Percentiles rank a stretch among this genome's conserved stretches.
These are phyloP conservation scores for Cotesia vestalis DNA, from an alignment of 1,140 invertebrate species.

Conservation along the genomic window DNA sequence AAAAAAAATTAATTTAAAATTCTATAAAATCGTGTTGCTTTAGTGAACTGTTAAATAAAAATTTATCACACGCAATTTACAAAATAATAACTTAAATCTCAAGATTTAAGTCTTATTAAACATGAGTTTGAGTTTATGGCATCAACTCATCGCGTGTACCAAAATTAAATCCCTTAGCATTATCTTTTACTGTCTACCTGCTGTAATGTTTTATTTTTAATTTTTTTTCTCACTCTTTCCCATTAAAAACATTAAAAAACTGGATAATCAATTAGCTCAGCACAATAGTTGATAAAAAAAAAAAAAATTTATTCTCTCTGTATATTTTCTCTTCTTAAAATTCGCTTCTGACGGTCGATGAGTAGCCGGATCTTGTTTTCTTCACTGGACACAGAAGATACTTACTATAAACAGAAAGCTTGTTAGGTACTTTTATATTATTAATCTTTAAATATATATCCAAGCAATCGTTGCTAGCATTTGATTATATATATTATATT, in stretches of 20 bases:
- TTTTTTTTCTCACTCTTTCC: neutral
- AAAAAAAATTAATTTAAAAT: neutral
- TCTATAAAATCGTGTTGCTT: slow-evolving; percentile 1
- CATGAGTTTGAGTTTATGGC: slow-evolving; percentile 10
- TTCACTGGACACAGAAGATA: slow-evolving; percentile 63
- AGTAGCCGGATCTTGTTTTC: slow-evolving; percentile 62
- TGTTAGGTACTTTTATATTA: slow-evolving; percentile 57
- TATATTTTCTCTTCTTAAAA: slow-evolving; percentile 55
- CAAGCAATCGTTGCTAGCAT: slow-evolving; percentile 2
- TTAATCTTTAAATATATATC: slow-evolving; percentile 24
- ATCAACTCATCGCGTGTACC: neutral
- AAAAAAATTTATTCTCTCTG: slow-evolving; percentile 53
- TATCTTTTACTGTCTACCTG: neutral
- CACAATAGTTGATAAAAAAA: slow-evolving; percentile 26
- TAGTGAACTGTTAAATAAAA: neutral
- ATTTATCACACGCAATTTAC: slow-evolving; percentile 11
- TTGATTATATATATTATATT: neutral
- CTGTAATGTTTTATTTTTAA: slow-evolving; percentile 8
- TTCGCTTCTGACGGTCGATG: slow-evolving; percentile 59
- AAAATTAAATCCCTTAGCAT: slow-evolving; percentile 4
- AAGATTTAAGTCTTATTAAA: neutral
- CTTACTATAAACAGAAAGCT: slow-evolving; percentile 63
- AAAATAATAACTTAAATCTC: slow-evolving; percentile 4
- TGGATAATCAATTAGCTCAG: neutral
- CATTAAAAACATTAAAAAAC: no score